phyloP scores from a whole-genome alignment of 2,888 invertebrate species.

The Aphodius granarius region DNA sequence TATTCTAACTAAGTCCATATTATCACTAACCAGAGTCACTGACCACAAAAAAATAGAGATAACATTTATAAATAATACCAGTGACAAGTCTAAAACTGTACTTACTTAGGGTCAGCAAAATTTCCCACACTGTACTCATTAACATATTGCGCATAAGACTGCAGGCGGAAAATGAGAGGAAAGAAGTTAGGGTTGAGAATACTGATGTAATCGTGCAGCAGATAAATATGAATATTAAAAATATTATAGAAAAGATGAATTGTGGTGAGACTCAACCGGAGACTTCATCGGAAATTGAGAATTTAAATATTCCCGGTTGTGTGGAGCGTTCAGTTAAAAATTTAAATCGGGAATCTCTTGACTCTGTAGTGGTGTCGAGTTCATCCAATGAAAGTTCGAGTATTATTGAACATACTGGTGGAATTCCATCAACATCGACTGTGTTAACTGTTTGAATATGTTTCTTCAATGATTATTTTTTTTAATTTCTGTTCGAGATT shows the following conservation, averaged over 20 bases:
- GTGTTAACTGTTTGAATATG: neutral
- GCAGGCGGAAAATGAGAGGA: neutral
- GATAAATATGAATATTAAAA: neutral
- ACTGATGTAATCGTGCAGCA: neutral
- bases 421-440: neutral
- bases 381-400: neutral
- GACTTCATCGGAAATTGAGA: neutral
- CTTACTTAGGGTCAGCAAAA: slow-evolving; percentile 75
- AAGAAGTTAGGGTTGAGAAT: neutral
- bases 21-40: neutral
- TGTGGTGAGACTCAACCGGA: neutral
- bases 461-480: too few species aligned
- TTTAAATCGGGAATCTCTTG: neutral
- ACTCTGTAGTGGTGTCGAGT: neutral
- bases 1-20: neutral
- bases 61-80: neutral
- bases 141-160: slow-evolving; percentile 88
- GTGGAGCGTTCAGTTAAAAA: neutral
- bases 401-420: neutral
- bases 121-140: slow-evolving; percentile 88
- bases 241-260: neutral
- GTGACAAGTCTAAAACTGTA: slow-evolving; percentile 1
- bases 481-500: too few species aligned
- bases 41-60: neutral
- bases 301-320: neutral